Percentiles rank a stretch among this genome's conserved stretches.
These are phyloP conservation scores for Anastrepha ludens DNA, from an alignment of 1,140 invertebrate species.

Conservation along the genomic window DNA sequence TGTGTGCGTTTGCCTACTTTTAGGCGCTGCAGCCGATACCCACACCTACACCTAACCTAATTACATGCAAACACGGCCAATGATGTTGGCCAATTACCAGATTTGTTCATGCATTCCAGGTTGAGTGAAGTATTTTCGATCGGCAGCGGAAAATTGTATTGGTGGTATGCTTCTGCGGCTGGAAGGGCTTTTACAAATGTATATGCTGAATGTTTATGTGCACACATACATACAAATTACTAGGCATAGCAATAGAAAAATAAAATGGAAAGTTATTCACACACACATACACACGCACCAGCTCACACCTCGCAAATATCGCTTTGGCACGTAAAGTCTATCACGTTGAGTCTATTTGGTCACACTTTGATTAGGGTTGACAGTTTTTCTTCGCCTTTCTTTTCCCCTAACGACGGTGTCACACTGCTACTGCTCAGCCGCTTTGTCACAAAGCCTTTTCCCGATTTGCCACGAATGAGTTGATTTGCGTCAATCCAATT, in stretches of 20 bases:
- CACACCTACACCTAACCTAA: slow-evolving; percentile 62
- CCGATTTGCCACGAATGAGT: slow-evolving; percentile 48
- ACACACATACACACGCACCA: not conserved
- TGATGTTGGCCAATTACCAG: slow-evolving; percentile 69
- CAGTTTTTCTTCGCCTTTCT: not conserved
- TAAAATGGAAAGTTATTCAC: not conserved
- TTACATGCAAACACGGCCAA: slow-evolving; percentile 70
- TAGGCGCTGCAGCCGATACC: slow-evolving; percentile 57
- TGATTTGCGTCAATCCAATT: slow-evolving; percentile 43
- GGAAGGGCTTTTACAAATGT: not conserved
- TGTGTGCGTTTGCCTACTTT: slow-evolving; percentile 61
- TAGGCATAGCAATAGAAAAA: not conserved
- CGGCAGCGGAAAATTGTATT: not conserved
- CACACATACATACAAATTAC: not conserved
- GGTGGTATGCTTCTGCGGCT: not conserved
- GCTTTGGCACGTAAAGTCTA: not conserved
- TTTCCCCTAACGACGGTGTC: not conserved
- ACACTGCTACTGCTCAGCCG: not conserved
- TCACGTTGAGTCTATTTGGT: not conserved
- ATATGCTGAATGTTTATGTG: not conserved
- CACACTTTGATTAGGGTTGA: slow-evolving; percentile 52
- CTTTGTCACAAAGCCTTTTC: not conserved
- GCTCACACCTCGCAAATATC: not conserved
- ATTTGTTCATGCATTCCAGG: slow-evolving; percentile 59
- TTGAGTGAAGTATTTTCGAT: not conserved